Conservation (phyloP, 2,113 vertebrate species). For the Larimichthys polyactis region DNA sequence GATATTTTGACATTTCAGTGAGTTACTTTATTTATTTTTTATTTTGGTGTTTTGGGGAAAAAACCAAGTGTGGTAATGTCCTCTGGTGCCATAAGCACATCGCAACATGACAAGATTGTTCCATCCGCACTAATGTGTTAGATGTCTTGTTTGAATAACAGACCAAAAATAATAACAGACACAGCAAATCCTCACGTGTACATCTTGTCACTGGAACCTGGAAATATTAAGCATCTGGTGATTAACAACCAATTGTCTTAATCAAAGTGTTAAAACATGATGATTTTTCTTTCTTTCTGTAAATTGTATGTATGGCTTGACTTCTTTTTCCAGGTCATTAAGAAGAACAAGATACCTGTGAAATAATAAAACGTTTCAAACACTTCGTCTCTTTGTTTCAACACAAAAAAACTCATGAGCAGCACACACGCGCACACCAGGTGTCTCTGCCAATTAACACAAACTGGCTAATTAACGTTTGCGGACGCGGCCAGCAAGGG, state of each 20-base stretch:
- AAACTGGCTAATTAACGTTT: background rate
- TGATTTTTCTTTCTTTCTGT: background rate
- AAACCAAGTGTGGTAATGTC: background rate
- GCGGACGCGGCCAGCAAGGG: background rate
- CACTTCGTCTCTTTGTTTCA: background rate
- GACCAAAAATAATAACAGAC: no score
- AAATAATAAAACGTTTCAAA: slow-evolving; percentile 63
- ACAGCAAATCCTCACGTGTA: background rate
- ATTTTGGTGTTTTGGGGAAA: fast-evolving
- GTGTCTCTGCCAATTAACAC: background rate
- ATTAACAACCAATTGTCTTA: background rate
- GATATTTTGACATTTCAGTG: background rate
- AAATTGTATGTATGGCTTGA: background rate
- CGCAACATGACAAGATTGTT: background rate
- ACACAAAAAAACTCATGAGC: background rate
- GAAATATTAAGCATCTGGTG: background rate
- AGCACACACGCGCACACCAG: background rate
- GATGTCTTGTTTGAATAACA: no score
- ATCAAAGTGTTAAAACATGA: background rate
- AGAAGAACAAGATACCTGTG: background rate
- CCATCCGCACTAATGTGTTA: background rate
- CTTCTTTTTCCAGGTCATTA: background rate
- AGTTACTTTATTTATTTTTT: background rate
- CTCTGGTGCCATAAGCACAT: background rate
- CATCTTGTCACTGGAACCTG: background rate